These are phyloP conservation scores for Halictus rubicundus DNA, from an alignment of 1,140 invertebrate genomes.

Conservation along the genomic window DNA sequence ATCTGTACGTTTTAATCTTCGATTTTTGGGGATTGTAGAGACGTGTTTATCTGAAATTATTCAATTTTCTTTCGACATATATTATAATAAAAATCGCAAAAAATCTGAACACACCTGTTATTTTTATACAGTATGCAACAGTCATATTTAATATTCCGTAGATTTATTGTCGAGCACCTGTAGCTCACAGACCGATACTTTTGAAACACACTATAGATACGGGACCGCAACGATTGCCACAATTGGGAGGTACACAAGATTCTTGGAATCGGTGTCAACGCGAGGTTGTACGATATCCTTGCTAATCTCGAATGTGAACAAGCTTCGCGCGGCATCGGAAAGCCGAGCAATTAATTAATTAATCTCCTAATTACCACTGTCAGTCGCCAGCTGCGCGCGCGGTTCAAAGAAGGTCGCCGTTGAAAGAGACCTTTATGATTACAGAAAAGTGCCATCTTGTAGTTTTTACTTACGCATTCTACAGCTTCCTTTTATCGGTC, in stretches of 20 bases:
- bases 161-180: too few relatives aligned
- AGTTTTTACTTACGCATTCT: conserved; percentile 23
- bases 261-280: conserved; percentile 18
- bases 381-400: conserved; percentile 38
- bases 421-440: conserved; percentile 59
- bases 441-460: conserved; percentile 45
- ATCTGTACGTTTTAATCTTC: too few relatives aligned
- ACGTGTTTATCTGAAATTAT: too few relatives aligned
- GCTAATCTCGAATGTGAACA: conserved; percentile 15
- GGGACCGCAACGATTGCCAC: background rate
- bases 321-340: conserved; percentile 36
- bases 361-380: conserved; percentile 55
- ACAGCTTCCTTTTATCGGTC: conserved; percentile 36
- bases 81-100: too few relatives aligned
- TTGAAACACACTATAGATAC: background rate
- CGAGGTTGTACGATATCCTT: conserved; percentile 17
- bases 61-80: too few relatives aligned
- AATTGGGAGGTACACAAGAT: conserved; percentile 6
- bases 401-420: conserved; percentile 54
- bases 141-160: too few relatives aligned
- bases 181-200: background rate
- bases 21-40: too few relatives aligned
- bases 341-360: conserved; percentile 53
- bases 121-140: too few relatives aligned
- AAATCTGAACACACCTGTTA: too few relatives aligned